Evolutionary conservation across 2,797 vertebrate genomes (phyloP).

Genomic region (Mustela erminea): DNA sequence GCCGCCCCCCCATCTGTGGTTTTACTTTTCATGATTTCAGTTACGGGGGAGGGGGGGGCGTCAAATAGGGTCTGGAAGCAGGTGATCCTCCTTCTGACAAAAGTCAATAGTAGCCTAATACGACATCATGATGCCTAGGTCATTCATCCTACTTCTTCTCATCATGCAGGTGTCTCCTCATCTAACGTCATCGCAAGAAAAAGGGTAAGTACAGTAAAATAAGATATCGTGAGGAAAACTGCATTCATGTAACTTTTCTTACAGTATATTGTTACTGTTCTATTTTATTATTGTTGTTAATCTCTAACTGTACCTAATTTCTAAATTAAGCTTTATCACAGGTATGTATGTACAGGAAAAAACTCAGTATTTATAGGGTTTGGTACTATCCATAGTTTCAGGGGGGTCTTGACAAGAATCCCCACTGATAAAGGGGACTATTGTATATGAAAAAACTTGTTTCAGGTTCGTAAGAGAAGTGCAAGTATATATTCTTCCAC

Average conservation of each 20-base stretch:
- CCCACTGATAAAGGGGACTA: not conserved
- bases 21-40: not conserved
- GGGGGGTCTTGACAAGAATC: not conserved
- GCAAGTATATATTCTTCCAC: slow-evolving; percentile 58
- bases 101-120: not conserved
- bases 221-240: not conserved
- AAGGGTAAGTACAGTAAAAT: not conserved
- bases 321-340: not conserved
- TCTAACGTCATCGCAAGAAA: not conserved
- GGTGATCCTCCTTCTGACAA: not conserved
- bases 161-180: not conserved
- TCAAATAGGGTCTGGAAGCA: not conserved
- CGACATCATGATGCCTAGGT: not conserved
- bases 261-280: not conserved
- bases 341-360: not conserved
- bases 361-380: not conserved
- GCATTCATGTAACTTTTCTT: not conserved
- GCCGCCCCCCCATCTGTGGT: not conserved
- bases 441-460: not conserved
- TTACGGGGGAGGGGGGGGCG: rapidly evolving
- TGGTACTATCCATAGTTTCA: not conserved
- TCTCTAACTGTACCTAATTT: not conserved
- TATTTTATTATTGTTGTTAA: not conserved
- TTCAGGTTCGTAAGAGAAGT: not conserved
- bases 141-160: not conserved